These are phyloP conservation scores for Orthosia incerta DNA, from an alignment of 2,888 invertebrate species.

Conservation along the genomic window DNA sequence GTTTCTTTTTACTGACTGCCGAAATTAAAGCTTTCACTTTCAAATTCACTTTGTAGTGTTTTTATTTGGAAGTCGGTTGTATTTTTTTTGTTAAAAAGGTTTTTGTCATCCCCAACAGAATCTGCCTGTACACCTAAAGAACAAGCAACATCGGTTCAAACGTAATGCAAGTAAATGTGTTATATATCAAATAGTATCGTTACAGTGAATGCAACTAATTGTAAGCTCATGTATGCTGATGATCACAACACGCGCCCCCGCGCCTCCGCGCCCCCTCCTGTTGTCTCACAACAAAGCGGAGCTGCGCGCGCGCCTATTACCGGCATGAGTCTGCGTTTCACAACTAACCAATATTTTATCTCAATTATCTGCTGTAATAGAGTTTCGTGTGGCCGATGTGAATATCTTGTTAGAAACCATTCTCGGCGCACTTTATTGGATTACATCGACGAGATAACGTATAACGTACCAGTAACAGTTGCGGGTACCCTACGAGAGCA, in stretches of 20 bases:
- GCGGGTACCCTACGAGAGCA: not conserved
- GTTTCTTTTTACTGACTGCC: no score
- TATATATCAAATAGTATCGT: not conserved
- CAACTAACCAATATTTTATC: conserved; percentile 63
- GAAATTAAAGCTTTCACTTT: no score
- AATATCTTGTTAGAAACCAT: conserved; percentile 58
- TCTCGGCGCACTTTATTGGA: conserved; percentile 54
- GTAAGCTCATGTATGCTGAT: not conserved
- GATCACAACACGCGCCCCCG: not conserved
- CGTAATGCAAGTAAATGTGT: not conserved
- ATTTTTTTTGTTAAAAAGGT: no score
- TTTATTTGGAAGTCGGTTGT: no score
- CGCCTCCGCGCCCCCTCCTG: not conserved
- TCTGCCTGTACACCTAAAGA: not conserved
- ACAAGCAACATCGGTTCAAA: not conserved
- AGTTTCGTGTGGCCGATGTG: conserved; percentile 49
- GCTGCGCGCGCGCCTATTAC: conserved; percentile 49
- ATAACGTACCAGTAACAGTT: conserved; percentile 46
- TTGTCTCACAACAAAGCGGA: conserved; percentile 44
- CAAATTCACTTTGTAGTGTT: no score
- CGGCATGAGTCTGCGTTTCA: conserved; percentile 62
- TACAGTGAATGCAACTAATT: not conserved
- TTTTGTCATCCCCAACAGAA: not conserved
- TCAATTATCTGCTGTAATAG: conserved; percentile 60
- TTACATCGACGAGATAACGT: conserved; percentile 40